Percentiles rank a stretch among this genome's conserved stretches.
Evolutionary conservation across 2,797 vertebrate species (phyloP).

Genomic region (Carapus acus): DNA sequence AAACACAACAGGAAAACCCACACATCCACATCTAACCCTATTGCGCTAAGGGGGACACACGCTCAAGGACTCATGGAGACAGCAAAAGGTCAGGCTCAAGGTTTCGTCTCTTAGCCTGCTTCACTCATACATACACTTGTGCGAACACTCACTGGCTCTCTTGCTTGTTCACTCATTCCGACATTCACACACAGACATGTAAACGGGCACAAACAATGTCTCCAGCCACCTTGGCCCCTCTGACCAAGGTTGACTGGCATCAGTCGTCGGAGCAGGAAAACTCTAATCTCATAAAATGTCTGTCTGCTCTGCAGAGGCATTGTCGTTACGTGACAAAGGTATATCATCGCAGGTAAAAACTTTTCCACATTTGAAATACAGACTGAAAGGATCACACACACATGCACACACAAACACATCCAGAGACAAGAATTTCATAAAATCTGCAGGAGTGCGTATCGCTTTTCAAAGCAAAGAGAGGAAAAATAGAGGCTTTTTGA

Average conservation of each 20-base stretch:
- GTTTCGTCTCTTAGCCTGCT: too few relatives aligned
- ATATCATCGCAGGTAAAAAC: conserved; percentile 63
- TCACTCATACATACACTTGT: too few relatives aligned
- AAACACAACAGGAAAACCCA: too few relatives aligned
- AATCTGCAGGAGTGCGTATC: conserved; percentile 41
- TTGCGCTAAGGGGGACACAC: too few relatives aligned
- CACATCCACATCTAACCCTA: too few relatives aligned
- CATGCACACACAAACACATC: conserved; percentile 16
- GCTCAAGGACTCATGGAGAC: too few relatives aligned
- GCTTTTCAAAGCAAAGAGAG: conserved; percentile 45
- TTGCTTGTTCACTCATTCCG: conserved; percentile 38
- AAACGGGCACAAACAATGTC: conserved; percentile 48
- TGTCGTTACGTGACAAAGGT: conserved; percentile 66
- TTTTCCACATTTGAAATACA: conserved; percentile 46
- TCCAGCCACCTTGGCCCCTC: conserved; percentile 47
- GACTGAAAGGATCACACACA: conserved; percentile 25
- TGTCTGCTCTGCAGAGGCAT: conserved; percentile 52
- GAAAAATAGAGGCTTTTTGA: conserved; percentile 46
- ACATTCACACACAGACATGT: conserved; percentile 45
- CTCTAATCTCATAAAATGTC: conserved; percentile 66
- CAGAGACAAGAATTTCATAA: conserved; percentile 46
- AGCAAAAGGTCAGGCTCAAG: too few relatives aligned
- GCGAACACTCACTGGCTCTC: too few relatives aligned
- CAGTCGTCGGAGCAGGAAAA: conserved; percentile 51
- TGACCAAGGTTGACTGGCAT: conserved; percentile 58